A percentile compares a stretch with the other conserved stretches of the same genome.
These are phyloP conservation scores for Rhineura floridana DNA, from an alignment of 2,113 vertebrate genomes.

Conservation along the genomic window DNA sequence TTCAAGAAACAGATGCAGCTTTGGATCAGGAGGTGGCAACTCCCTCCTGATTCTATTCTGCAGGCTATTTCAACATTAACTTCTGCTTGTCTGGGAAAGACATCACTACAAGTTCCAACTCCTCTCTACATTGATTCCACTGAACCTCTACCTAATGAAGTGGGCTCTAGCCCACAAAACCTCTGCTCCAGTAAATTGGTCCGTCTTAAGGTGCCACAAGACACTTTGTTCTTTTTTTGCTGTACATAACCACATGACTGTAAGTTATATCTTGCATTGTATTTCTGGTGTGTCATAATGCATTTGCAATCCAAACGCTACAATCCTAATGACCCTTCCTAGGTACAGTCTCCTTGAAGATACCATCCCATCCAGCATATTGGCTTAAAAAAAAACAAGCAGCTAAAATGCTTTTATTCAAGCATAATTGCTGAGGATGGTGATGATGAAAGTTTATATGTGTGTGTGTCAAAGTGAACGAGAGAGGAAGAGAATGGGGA, in stretches of 20 bases:
- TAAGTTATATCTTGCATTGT: too few species aligned
- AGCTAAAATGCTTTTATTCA: too few species aligned
- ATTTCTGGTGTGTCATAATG: not conserved
- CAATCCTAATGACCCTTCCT: not conserved
- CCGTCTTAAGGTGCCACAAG: not conserved
- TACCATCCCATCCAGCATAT: not conserved
- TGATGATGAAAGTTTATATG: too few species aligned
- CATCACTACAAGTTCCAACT: not conserved
- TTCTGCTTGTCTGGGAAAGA: not conserved
- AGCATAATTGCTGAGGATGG: too few species aligned
- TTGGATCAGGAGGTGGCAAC: not conserved
- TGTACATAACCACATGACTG: not conserved
- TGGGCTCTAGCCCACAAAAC: not conserved
- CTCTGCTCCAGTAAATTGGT: too few species aligned
- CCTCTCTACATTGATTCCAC: not conserved
- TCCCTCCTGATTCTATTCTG: not conserved
- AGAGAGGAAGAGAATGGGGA: too few species aligned
- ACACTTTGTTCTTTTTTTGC: not conserved
- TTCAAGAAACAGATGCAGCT: conserved; percentile 3
- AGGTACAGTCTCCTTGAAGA: not conserved
- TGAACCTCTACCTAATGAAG: not conserved
- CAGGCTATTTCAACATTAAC: not conserved
- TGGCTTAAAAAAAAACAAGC: too few species aligned
- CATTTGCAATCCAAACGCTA: not conserved
- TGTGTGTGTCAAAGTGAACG: too few species aligned